Evolutionary conservation across 2,113 vertebrate species (phyloP).

Genomic region (Mesocricetus auratus): DNA sequence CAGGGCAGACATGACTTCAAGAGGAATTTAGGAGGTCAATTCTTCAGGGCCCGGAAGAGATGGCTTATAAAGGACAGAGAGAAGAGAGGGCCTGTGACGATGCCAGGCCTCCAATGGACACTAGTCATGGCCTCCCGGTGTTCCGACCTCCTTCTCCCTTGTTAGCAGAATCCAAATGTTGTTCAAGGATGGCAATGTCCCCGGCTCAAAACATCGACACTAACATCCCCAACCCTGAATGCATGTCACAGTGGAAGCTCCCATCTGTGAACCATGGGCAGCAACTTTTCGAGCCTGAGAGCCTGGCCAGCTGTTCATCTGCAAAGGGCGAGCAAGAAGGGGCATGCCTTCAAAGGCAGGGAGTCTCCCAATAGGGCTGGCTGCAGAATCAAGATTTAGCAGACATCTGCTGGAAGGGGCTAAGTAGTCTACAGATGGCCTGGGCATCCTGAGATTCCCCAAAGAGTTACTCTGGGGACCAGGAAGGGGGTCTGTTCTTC

Average conservation of each 20-base stretch:
- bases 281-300: too few species aligned
- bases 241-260: background rate
- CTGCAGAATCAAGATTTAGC: background rate
- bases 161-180: background rate
- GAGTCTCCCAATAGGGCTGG: background rate
- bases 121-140: background rate
- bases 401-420: background rate
- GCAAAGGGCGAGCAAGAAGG: background rate
- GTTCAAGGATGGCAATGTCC: background rate
- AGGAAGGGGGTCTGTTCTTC: background rate
- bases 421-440: background rate
- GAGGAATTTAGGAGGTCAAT: background rate
- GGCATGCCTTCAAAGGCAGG: rapidly evolving
- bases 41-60: background rate
- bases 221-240: background rate
- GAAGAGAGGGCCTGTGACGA: background rate
- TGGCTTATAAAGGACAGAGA: background rate
- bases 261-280: background rate
- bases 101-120: background rate
- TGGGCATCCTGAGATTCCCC: background rate
- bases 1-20: background rate
- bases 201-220: background rate
- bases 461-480: rapidly evolving
- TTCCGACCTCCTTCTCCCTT: background rate
- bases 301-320: background rate